Conservation (phyloP, 2,113 vertebrate genomes). For the Melanerpes aurifrons region DNA sequence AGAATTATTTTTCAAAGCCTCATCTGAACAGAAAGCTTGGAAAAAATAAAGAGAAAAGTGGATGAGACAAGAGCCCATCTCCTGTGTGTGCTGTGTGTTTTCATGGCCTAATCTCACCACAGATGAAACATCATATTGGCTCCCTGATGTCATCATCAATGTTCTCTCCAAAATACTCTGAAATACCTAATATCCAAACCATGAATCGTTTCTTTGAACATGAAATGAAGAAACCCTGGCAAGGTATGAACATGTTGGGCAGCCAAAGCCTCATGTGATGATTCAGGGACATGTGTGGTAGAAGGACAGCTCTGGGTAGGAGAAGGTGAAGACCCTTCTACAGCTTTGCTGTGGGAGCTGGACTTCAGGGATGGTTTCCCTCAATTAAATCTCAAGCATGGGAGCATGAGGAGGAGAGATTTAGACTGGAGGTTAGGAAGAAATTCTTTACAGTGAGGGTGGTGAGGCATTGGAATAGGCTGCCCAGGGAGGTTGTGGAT, state of each 20-base stretch:
- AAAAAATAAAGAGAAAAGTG: not conserved
- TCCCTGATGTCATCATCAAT: not conserved
- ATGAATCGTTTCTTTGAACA: not conserved
- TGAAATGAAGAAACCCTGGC: not conserved
- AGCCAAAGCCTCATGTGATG: accelerated
- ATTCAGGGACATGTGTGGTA: not conserved
- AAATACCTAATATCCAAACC: not conserved
- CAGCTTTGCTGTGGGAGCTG: not conserved
- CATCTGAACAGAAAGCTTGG: not conserved
- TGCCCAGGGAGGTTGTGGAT: too few relatives aligned
- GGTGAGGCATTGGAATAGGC: too few relatives aligned
- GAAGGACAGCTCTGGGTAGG: not conserved
- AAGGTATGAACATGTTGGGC: not conserved
- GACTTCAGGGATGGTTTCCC: not conserved
- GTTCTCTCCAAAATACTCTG: not conserved
- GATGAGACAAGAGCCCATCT: not conserved
- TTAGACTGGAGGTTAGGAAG: too few relatives aligned
- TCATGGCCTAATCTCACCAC: not conserved
- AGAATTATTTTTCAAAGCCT: not conserved
- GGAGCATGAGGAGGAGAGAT: too few relatives aligned
- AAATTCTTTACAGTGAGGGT: too few relatives aligned
- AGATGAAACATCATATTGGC: not conserved
- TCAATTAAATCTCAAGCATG: too few relatives aligned
- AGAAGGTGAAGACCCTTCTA: not conserved
- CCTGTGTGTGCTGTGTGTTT: not conserved